Evolutionary conservation across 2,888 invertebrate species (phyloP).

Genomic region (Macaria notata): DNA sequence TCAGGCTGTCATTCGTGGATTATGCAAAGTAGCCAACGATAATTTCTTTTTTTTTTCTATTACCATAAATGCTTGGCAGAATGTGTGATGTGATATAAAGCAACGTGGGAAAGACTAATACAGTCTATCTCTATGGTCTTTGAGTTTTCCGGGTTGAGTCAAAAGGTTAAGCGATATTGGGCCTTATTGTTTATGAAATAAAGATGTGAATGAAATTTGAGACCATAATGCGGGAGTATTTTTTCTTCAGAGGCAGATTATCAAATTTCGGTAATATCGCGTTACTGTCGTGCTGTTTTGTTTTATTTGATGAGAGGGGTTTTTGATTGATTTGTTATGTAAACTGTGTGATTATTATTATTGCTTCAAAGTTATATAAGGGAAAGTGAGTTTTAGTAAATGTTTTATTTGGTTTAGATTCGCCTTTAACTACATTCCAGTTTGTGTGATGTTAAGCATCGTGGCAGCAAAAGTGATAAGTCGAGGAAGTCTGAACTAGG

Average conservation of each 20-base stretch:
- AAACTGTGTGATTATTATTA: too few species aligned
- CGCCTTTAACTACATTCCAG: too few species aligned
- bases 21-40: slow-evolving; percentile 70
- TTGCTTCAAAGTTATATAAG: too few species aligned
- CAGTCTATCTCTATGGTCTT: slow-evolving; percentile 20
- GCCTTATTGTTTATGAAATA: slow-evolving; percentile 21
- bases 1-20: slow-evolving; percentile 64
- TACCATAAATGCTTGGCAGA: slow-evolving; percentile 64
- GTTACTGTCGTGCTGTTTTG: slow-evolving; percentile 21
- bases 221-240: slow-evolving; percentile 16
- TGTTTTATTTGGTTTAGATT: too few species aligned
- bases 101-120: slow-evolving; percentile 72
- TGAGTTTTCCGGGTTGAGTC: slow-evolving; percentile 27
- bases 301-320: slow-evolving; percentile 17
- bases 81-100: slow-evolving; percentile 64
- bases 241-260: slow-evolving; percentile 17
- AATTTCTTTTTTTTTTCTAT: slow-evolving; percentile 70
- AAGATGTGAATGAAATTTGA: slow-evolving; percentile 7
- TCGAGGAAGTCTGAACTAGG: too few species aligned
- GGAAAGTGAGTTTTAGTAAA: too few species aligned
- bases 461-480: too few species aligned
- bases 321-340: slow-evolving; percentile 11
- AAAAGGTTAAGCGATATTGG: slow-evolving; percentile 22
- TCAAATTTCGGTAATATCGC: slow-evolving; percentile 28
- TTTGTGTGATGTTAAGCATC: too few species aligned